A percentile compares a stretch with the other conserved stretches of the same genome.
Evolutionary conservation across 2,797 vertebrate species (phyloP).

Genomic region (Peromyscus attwateri): DNA sequence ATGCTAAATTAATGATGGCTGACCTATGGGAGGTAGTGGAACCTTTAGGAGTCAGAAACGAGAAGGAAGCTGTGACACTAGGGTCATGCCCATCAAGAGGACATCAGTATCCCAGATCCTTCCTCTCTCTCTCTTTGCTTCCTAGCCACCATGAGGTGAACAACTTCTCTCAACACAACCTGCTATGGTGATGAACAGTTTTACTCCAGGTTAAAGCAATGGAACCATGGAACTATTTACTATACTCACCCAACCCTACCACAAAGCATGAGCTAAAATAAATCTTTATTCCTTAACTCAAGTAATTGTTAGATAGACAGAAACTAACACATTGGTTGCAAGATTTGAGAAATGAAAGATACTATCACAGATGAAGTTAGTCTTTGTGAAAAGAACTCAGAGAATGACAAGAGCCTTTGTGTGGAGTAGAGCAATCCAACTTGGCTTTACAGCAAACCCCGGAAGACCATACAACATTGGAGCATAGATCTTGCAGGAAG

Average conservation of each 20-base stretch:
- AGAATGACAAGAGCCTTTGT: neutral
- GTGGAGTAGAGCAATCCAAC: neutral
- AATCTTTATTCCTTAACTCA: neutral
- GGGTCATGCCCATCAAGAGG: neutral
- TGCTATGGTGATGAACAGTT: neutral
- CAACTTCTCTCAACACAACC: neutral
- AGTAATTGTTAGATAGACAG: neutral
- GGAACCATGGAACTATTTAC: too few relatives aligned
- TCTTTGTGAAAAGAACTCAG: neutral
- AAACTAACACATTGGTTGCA: neutral
- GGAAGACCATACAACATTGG: neutral
- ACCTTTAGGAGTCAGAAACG: neutral
- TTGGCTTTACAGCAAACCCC: neutral
- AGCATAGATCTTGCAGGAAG: neutral
- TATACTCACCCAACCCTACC: too few relatives aligned
- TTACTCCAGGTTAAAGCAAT: neutral
- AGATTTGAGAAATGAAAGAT: neutral
- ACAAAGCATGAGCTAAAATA: neutral
- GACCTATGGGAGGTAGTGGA: neutral
- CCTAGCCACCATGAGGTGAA: rapidly evolving
- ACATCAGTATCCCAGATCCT: neutral
- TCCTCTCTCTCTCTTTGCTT: neutral
- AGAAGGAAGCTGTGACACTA: neutral
- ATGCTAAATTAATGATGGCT: neutral
- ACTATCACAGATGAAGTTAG: neutral